Percentiles rank a stretch among this genome's conserved stretches.
These are phyloP conservation scores for Okapia johnstoni DNA, from an alignment of 2,113 vertebrate genomes.

Conservation along the genomic window DNA sequence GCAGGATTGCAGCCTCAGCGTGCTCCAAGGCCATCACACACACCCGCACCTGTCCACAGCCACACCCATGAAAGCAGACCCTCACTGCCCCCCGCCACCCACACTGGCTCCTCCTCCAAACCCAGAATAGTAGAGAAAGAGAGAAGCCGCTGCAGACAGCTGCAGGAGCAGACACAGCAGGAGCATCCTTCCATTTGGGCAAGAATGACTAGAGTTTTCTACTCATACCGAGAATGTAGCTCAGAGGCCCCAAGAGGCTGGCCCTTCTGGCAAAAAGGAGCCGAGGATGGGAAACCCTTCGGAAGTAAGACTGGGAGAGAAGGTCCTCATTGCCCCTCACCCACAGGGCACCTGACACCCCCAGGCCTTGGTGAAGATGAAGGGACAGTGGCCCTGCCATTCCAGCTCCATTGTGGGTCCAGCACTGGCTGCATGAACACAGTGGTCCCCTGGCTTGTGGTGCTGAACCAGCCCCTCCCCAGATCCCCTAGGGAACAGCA, in stretches of 20 bases:
- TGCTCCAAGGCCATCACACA: accelerated
- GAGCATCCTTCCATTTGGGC: not conserved
- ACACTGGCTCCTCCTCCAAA: not conserved
- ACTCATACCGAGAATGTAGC: not conserved
- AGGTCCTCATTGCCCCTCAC: not conserved
- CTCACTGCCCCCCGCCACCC: not conserved
- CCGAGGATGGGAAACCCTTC: not conserved
- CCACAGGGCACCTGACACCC: not conserved
- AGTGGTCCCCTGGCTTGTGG: not conserved
- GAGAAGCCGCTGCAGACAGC: not conserved
- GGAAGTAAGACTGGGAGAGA: not conserved
- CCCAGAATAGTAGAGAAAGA: not conserved
- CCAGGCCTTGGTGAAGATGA: not conserved
- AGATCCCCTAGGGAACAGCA: not conserved
- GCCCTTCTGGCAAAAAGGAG: not conserved
- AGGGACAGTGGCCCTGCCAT: not conserved
- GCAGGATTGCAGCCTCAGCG: not conserved
- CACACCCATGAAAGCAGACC: not conserved
- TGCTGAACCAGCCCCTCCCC: not conserved
- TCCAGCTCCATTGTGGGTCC: not conserved
- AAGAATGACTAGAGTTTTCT: not conserved
- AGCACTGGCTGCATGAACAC: slow-evolving; percentile 24
- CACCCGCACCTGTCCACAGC: accelerated
- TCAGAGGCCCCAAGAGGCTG: not conserved
- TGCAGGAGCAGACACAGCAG: not conserved